Base-by-base conservation (phyloP, 2,888 invertebrate species). In the Neocrepidodera transversa region DNA sequence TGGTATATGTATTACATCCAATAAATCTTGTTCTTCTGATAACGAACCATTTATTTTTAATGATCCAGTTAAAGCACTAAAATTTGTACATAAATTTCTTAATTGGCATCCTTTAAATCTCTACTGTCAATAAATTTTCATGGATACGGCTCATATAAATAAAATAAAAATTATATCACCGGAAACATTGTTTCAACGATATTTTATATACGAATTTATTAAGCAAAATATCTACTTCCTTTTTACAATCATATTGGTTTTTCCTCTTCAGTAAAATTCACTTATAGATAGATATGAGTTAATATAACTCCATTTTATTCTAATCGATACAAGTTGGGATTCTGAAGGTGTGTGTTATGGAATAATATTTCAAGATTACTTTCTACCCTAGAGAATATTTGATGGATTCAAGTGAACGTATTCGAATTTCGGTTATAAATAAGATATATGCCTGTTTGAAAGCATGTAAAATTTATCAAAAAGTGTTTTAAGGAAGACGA, bases 241-340 rank as follows among this genome's bases (percentile, higher is more conserved):
- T 28, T 28, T 28, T 28, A 6, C 28, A 28, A 8, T 28, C 28
- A 28, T 10, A 28, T 28, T 28, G 28, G 28, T 28, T 20, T 50
- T 36, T 17, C 35, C 26, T 36, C 35, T 26, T 36, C 32, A 36
- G 26, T 18, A 57, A 53, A 42, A 50, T 45, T 43, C 35, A 52
- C 42, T 40, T 52, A 28, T 30, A n/a, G 52, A 43, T 52, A 47
- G 50, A 62, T 64, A 48, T 59, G 54, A 56, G 59, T 57, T 64
- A 64, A 64, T 61, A 57, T 57, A 63, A 64, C 59, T 64, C 60
- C 50, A 40, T 55, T 48, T 20, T 51, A 20, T 14, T 17, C 35
- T 51, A 60, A 60, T 55, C 56, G 56, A 60, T 59, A 59, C 11
- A 32, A 32, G 51, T 45, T 51, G 13, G 56, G 32, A 47, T 45